Evolutionary conservation across 2,888 invertebrate species (phyloP), one percentile per base, ranked within the genome.

Genomic region (Sussaba pulchella): DNA sequence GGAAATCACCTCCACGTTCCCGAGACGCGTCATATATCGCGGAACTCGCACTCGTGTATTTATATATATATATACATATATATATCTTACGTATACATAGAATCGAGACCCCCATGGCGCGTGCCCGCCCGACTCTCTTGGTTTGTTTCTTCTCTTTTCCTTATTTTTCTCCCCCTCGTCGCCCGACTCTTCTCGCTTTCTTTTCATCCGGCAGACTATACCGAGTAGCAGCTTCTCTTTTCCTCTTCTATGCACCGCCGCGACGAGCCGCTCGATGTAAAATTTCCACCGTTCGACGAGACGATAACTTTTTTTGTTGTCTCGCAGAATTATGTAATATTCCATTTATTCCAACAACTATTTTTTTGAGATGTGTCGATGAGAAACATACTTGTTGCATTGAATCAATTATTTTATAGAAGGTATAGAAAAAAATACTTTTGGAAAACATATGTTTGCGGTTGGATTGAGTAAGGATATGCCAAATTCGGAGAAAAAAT

Each of bases 1-100:
- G 89, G 89, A 90, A 89, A 85, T 82, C 73, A 64, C 70, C 77
- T 57, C 57, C 71, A 61, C 82, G 76, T 54, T 77, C 77, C 74
- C 61, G 47, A 74, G 73, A 66, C 72, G 74, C 78, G 67, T 80
- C 80, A 78, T 78, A 72, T 52, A 59, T 74, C 78, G 12, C 72
- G 79, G 39, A 64, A 67, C 72, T 52, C 43, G 66, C 67, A 19
- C 39, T 47, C 52, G 71, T 24, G 67, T 61, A 78, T 82, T 66
- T 78, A 70, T 77, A 73, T 57, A 80, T 66, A 57, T 31, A 64
- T 59, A 54, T 41, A 43, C 36, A 78, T 54, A 47, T 19, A 57
- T 50, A 52, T 57, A 47, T 9, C 10, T 19, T 24, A 52, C 12
- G 12, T 52, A 24, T 52, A 63, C 59, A 43, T 59, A 66, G 31